Evolutionary conservation across 2,113 vertebrate genomes (phyloP).

Genomic region (Oreotragus oreotragus): DNA sequence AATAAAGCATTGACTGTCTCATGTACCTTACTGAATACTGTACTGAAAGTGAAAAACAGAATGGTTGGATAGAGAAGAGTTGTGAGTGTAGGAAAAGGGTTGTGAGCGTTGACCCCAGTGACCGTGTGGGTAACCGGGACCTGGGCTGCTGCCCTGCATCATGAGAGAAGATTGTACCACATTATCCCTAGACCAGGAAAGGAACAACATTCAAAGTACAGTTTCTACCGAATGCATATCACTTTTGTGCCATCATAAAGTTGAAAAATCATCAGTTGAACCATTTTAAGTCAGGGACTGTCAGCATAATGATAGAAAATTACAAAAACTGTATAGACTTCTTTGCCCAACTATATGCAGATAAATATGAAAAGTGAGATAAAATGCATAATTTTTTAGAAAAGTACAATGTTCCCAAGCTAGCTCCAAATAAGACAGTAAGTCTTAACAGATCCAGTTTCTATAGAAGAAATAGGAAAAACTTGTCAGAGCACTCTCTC

Average conservation of each 20-base stretch:
- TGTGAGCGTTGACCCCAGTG: background rate
- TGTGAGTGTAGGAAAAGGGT: background rate
- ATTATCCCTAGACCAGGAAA: background rate
- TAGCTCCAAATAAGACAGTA: background rate
- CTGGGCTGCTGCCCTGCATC: background rate
- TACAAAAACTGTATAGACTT: background rate
- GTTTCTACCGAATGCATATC: background rate
- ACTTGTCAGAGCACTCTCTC: background rate
- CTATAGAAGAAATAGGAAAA: background rate
- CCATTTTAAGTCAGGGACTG: background rate
- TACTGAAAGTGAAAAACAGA: background rate
- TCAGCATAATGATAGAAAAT: background rate
- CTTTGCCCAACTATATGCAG: background rate
- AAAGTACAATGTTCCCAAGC: background rate
- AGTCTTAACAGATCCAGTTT: background rate
- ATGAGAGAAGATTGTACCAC: background rate
- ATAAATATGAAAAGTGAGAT: background rate
- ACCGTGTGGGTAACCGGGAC: rapidly evolving
- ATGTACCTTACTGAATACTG: background rate
- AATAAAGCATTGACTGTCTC: background rate
- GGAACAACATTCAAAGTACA: background rate
- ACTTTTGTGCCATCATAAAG: background rate
- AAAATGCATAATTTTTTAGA: background rate
- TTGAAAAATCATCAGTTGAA: background rate
- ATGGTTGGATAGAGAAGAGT: background rate